Conservation (phyloP, 2,113 vertebrate genomes). For the Nanorana parkeri region DNA sequence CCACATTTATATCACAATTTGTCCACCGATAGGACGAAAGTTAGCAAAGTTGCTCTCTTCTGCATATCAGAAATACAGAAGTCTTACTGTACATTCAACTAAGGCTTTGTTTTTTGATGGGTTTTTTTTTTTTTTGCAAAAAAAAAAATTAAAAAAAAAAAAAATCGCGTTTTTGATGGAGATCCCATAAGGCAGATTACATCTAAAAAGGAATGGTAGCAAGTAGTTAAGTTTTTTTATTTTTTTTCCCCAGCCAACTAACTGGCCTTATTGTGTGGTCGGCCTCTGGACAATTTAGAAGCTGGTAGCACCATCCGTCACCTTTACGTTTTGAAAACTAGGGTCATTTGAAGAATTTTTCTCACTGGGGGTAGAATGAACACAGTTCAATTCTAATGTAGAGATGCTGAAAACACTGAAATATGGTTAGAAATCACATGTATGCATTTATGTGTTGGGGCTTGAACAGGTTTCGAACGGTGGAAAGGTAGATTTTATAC, state of each 20-base stretch:
- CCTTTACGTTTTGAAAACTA: conserved; percentile 66
- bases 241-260: conserved; percentile 79
- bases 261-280: conserved; percentile 70
- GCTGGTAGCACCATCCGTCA: conserved; percentile 77
- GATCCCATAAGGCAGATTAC: conserved; percentile 90
- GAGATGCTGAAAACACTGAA: conserved; percentile 21
- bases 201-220: conserved; percentile 92
- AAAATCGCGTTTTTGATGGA: conserved; percentile 82
- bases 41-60: conserved; percentile 91
- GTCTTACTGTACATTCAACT: conserved; percentile 90
- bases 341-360: conserved; percentile 66
- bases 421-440: conserved; percentile 3
- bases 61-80: conserved; percentile 84
- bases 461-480: conserved; percentile 5
- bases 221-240: conserved; percentile 71
- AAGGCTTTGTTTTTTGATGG: conserved; percentile 84
- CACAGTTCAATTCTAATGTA: conserved; percentile 62
- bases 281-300: conserved; percentile 78
- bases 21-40: conserved; percentile 89
- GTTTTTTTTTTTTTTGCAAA: conserved; percentile 25
- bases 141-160: conserved; percentile 27
- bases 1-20: conserved; percentile 93
- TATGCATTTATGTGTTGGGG: not conserved
- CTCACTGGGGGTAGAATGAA: conserved; percentile 66
- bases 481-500: not conserved